Base-by-base conservation (phyloP, 2,797 vertebrate genomes). In the Onychomys arenicola region DNA sequence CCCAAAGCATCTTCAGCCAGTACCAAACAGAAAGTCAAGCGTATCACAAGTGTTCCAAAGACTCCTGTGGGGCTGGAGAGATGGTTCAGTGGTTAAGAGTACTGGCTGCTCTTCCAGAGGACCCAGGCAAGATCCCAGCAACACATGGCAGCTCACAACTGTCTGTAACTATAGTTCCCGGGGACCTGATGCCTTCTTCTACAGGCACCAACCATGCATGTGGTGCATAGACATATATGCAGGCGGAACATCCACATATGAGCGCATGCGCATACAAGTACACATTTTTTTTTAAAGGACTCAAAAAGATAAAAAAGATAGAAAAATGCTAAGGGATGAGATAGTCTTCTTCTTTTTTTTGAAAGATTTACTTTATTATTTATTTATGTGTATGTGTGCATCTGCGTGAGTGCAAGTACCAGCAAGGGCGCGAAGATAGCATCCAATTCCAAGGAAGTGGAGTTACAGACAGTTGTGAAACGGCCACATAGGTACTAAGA, bases 21-120 rank as follows among this genome's bases (percentile, higher is more conserved):
- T 21, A 40, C 55, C 84, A 92, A 88, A 65, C 59, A 95, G 91
- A 93, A 94, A 94, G 43, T 17, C 59, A 93, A 59, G 19, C 52
- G 5, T 16, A 49, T 1, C 12, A 85, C 43, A 71, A 11, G 34
- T 59, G 55, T 59, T 91, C 5, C 9, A 61, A 77, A 87, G 19
- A 69, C 3, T 82, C 69, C 93, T 91, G 84, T 21, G 40, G 37
- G 12, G 12, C 21, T n/a, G 63, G 63, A 49, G 43, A 86, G 83
- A 69, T 25, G 43, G 21, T 25, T 86, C 63, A 52, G 83, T 25
- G 43, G 40, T 21, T 34, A 49, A 34, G 61, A 67, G 19, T 32
- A 49, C 63, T 49, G 61, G 19, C 29, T 85, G 43, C 63, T 67
- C 21, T 86, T 86, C 83, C 63, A 67, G 21, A 49, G 29, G 43